A percentile compares a stretch with the other conserved stretches of the same genome.
Conservation (phyloP, 2,113 vertebrate species). For the Bostrychus sinensis region DNA sequence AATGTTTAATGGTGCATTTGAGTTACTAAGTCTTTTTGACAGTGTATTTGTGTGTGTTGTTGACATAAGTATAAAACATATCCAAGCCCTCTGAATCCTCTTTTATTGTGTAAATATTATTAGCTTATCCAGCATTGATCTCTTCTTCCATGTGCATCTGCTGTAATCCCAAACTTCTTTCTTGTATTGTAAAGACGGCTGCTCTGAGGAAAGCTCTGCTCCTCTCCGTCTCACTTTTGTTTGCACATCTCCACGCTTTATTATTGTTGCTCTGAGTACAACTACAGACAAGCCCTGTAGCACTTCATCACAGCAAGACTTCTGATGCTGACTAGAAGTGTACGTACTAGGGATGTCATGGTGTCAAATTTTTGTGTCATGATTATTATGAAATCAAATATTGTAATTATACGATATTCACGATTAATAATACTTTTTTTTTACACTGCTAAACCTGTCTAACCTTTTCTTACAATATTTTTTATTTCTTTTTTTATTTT, state of each 20-base stretch:
- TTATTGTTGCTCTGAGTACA: not conserved
- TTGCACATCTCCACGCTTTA: not conserved
- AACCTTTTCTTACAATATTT: too few relatives aligned
- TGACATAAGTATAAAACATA: not conserved
- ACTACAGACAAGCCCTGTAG: not conserved
- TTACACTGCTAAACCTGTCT: too few relatives aligned
- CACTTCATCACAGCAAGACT: not conserved
- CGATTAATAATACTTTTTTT: too few relatives aligned
- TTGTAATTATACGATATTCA: too few relatives aligned
- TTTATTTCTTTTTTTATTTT: too few relatives aligned
- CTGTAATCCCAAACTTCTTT: not conserved
- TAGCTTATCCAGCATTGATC: conserved; percentile 3
- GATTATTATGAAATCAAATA: too few relatives aligned
- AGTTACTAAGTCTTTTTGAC: too few relatives aligned
- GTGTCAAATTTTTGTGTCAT: too few relatives aligned
- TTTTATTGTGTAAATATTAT: not conserved
- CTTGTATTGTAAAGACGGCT: not conserved
- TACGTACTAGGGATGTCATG: too few relatives aligned
- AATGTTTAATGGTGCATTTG: too few relatives aligned
- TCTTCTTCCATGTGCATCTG: not conserved
- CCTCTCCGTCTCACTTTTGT: not conserved
- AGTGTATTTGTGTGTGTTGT: not conserved
- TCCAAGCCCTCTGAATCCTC: not conserved
- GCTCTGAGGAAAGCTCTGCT: not conserved
- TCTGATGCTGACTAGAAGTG: not conserved